These are phyloP conservation scores for Linepithema humile DNA, from an alignment of 1,140 invertebrate genomes.

Conservation along the genomic window DNA sequence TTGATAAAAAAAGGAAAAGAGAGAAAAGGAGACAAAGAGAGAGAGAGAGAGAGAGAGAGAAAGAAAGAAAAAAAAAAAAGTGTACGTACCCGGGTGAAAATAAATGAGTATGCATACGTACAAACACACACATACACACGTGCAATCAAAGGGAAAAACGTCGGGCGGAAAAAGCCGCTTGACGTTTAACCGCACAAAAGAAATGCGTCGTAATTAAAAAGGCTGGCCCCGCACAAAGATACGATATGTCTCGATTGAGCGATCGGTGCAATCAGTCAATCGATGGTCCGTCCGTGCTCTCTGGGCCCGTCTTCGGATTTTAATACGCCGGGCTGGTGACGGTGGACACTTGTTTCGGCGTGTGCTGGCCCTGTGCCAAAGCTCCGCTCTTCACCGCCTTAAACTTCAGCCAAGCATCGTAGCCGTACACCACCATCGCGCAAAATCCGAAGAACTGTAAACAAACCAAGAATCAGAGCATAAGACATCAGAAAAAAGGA, in stretches of 20 bases:
- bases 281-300: conserved; percentile 27
- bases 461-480: conserved; percentile 54
- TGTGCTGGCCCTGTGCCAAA: conserved; percentile 90
- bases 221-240: conserved; percentile 38
- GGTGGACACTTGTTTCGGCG: conserved; percentile 87
- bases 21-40: too few relatives aligned
- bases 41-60: too few relatives aligned
- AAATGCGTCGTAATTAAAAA: conserved; percentile 32
- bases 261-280: not conserved
- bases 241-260: conserved; percentile 50
- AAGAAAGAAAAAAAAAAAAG: conserved; percentile 5
- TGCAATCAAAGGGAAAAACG: not conserved
- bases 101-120: not conserved
- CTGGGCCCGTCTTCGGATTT: conserved; percentile 4
- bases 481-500: conserved; percentile 15
- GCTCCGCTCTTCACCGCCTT: conserved; percentile 86
- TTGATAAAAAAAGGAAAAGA: too few relatives aligned
- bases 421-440: conserved; percentile 90
- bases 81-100: not conserved
- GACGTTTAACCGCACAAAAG: not conserved
- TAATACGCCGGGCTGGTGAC: conserved; percentile 84
- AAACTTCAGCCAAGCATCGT: conserved; percentile 92
- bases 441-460: conserved; percentile 92
- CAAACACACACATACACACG: not conserved
- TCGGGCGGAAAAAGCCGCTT: not conserved